Evolutionary conservation across 2,888 invertebrate species (phyloP), one percentile per base, ranked within the genome.

Genomic region (Branchipolynoe longqiensis): DNA sequence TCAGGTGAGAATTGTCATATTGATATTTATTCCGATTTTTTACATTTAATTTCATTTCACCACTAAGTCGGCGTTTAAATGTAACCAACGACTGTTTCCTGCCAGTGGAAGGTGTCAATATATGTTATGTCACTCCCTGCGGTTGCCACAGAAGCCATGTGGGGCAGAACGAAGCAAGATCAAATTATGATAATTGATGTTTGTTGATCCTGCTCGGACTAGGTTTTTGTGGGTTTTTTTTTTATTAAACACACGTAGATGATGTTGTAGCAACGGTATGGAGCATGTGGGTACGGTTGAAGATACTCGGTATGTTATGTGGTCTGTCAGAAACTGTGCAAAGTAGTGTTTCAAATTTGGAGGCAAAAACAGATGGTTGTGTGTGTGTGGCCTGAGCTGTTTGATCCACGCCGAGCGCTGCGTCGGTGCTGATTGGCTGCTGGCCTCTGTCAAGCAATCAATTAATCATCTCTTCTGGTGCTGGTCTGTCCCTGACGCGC

Each of bases 341-440:
- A 62, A 73, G 74, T 31, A 85, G 89, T 89, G 88, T 88, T 91
- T 91, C 90, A 89, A 90, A 90, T 90, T 91, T 91, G 91, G 91
- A 89, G 90, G 90, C 90, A 91, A 89, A 89, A 88, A 89, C 86
- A 86, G 85, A 85, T 86, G 86, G 31, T 86, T 88, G 85, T 84
- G 85, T 86, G 86, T 48, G 87, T 88, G 85, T 84, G 87, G 85
- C 85, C 87, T 87, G 89, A 90, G 90, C 89, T 89, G 90, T 88
- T 85, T 87, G 88, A 89, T 88, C 88, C 88, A 85, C 84, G 85
- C 85, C 87, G 87, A n/a, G n/a, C 88, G 88, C 86, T 86, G 86
- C n/a, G n/a, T n/a, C n/a, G 82, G 82, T 81, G 58, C 36, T 90
- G 91, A 90, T 91, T 91, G 90, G 90, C 87, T 90, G 89, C 54